These are phyloP conservation scores for Bos indicus DNA, from an alignment of 2,113 vertebrate genomes.

Conservation along the genomic window DNA sequence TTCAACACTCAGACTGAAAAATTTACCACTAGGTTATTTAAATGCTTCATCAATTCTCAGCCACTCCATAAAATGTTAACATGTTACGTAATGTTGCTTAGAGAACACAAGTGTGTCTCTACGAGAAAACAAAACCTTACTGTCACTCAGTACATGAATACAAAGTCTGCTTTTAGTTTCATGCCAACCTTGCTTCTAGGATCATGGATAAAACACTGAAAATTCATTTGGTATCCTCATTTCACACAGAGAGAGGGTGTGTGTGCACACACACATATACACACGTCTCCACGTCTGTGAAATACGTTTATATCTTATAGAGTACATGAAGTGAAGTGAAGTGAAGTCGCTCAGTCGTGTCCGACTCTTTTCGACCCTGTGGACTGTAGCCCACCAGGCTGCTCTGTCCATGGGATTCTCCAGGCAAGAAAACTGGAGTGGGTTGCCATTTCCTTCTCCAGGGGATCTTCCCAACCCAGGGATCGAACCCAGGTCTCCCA, in stretches of 20 bases:
- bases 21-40: background rate
- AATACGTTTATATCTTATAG: background rate
- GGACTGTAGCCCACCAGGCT: too few relatives aligned
- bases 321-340: background rate
- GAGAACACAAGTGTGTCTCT: background rate
- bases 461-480: too few relatives aligned
- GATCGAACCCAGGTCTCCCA: too few relatives aligned
- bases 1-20: background rate
- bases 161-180: background rate
- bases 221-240: background rate
- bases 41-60: background rate
- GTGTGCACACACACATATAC: background rate
- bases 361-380: too few relatives aligned
- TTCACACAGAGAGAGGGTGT: background rate
- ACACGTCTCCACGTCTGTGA: background rate
- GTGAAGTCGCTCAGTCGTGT: too few relatives aligned
- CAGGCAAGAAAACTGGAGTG: too few relatives aligned
- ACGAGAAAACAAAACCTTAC: background rate
- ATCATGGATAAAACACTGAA: background rate
- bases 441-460: too few relatives aligned
- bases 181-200: background rate
- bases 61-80: background rate
- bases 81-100: background rate
- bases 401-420: too few relatives aligned
- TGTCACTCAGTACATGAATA: background rate